A percentile compares a stretch with the other conserved stretches of the same genome.
phyloP scores from a whole-genome alignment of 2,113 vertebrate species.

The Propithecus coquereli region DNA sequence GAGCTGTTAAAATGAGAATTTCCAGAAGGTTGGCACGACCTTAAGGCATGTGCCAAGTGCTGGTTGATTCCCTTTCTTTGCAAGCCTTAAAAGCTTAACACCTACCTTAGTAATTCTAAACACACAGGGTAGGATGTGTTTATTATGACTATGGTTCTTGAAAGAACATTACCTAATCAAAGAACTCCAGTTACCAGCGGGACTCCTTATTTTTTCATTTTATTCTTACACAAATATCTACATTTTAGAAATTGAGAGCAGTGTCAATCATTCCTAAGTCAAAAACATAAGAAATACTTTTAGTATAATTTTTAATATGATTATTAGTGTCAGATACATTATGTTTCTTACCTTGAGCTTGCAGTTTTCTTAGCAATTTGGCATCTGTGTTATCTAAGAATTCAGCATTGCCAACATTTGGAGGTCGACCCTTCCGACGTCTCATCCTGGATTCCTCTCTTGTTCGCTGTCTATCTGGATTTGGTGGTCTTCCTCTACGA shows the following conservation, averaged over 20 bases:
- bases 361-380: constrained; percentile 92
- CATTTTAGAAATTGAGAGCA: constrained; percentile 35
- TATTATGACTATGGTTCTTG: not conserved
- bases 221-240: constrained; percentile 31
- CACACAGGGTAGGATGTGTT: not conserved
- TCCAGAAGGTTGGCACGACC: constrained; percentile 58
- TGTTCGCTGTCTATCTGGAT: constrained; percentile 81
- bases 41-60: constrained; percentile 63
- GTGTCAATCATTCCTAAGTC: not conserved
- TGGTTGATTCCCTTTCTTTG: constrained; percentile 55
- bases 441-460: constrained; percentile 82
- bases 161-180: constrained; percentile 47
- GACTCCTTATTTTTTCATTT: constrained; percentile 40
- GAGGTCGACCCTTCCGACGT: constrained; percentile 87
- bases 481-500: constrained; percentile 88
- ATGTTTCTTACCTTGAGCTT: constrained; percentile 90
- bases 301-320: not conserved
- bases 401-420: constrained; percentile 84
- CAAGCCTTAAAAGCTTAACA: constrained; percentile 51
- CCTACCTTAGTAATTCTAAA: constrained; percentile 42
- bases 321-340: not conserved
- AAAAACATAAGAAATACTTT: not conserved
- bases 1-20: constrained; percentile 69
- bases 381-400: constrained; percentile 84
- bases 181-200: constrained; percentile 57